These are phyloP conservation scores for Cheirogaleus major DNA, from an alignment of 2,797 vertebrate genomes.

Conservation along the genomic window DNA sequence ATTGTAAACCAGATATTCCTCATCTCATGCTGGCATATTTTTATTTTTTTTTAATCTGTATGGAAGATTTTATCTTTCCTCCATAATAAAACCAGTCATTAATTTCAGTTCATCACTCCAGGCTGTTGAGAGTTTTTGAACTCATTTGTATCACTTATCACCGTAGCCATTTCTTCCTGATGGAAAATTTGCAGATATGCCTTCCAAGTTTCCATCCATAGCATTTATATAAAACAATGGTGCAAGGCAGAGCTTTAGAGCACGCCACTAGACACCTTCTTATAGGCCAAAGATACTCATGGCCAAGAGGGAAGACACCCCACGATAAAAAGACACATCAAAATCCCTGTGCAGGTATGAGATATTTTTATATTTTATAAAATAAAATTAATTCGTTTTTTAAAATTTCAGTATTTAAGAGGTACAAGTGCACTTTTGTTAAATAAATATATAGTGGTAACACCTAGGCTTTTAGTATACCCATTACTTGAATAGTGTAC, in stretches of 20 bases:
- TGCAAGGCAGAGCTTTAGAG: not conserved
- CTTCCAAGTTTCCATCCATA: not conserved
- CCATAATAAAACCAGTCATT: constrained; percentile 19
- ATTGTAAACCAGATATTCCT: not conserved
- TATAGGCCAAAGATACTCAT: not conserved
- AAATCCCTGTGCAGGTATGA: not conserved
- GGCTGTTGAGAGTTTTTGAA: not conserved
- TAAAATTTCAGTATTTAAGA: not conserved
- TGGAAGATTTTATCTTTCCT: not conserved
- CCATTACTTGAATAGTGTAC: too few relatives aligned
- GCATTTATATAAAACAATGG: not conserved
- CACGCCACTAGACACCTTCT: not conserved
- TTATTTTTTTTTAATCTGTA: not conserved
- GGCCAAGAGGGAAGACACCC: not conserved
- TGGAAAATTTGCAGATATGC: not conserved
- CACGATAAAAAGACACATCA: not conserved
- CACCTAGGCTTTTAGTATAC: too few relatives aligned
- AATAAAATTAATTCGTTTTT: not conserved
- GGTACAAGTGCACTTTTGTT: too few relatives aligned
- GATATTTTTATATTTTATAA: constrained; percentile 14
- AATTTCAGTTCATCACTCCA: not conserved
- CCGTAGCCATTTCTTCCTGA: not conserved
- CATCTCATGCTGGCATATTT: not conserved
- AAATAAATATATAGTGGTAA: too few relatives aligned
- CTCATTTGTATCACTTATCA: not conserved